Evolutionary conservation across 2,797 vertebrate species (phyloP), one percentile per base, ranked within the genome.

Genomic region (Aselliscus stoliczkanus): DNA sequence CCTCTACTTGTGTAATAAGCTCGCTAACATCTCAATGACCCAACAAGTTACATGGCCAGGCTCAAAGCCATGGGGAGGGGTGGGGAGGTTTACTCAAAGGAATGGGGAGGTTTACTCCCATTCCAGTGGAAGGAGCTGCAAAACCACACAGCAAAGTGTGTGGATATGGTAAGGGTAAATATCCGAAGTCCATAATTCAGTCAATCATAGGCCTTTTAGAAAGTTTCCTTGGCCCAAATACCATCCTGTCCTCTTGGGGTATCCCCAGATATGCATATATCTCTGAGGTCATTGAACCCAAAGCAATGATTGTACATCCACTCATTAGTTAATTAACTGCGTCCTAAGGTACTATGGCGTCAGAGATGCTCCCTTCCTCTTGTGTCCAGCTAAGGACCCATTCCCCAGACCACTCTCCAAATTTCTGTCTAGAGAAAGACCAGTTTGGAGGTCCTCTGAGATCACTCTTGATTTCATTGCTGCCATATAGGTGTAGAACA

Each of bases 401-500:
- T 77, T 80, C 42, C 7, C 62, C 42, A 93, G 60, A 23, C 39
- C 27, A 60, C 81, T 44, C 90, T 83, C 52, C 62, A 80, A 93
- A 80, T 83, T 95, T 29, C 37, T 83, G 58, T 39, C 34, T 42
- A 42, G 67, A 94, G 69, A 83, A 93, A 81, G 56, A 83, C 56
- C 39, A 56, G 62, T 34, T 13, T 50, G 79, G 70, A 84, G 37
- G 92, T 85, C 86, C 79, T 93, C 21, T 58, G 83, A 82, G 67
- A 93, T 91, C 79, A 82, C 25, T 39, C 64, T 81, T 92, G 85
- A 82, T 96, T 96, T 96, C 75, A 96, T 87, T 95, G 94, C 82
- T 95, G 82, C 85, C 81, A n/a, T 31, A 15, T 21, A 73, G 65
- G 70, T 84, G 37, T 47, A 89, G 86, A 89, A 44, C 34, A 77